Evolutionary conservation across 2,113 vertebrate genomes (phyloP).

Genomic region (Puffinus mauretanicus): DNA sequence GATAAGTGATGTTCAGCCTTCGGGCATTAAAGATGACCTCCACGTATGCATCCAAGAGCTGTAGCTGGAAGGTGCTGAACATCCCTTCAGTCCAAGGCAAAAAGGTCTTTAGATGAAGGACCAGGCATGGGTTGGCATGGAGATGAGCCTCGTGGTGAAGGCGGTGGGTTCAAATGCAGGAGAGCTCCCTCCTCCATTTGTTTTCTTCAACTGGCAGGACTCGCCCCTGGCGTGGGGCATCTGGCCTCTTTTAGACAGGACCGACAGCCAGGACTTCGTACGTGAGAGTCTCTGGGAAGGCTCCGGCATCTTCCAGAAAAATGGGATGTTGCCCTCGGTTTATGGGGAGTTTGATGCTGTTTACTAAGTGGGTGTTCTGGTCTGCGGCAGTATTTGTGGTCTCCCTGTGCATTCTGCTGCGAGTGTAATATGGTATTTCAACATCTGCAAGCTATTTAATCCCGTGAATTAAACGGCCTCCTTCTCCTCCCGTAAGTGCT

Average conservation of each 20-base stretch:
- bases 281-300: not conserved
- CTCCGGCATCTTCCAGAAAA: not conserved
- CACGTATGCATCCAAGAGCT: fast-evolving
- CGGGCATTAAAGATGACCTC: not conserved
- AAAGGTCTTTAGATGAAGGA: not conserved
- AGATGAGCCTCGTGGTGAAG: not conserved
- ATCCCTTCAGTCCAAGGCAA: not conserved
- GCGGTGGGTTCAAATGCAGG: not conserved
- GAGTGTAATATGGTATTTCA: not conserved
- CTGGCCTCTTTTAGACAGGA: not conserved
- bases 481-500: not conserved
- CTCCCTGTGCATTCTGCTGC: constrained; percentile 10
- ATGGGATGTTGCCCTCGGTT: not conserved
- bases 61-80: not conserved
- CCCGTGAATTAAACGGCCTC: not conserved
- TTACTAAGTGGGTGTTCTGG: constrained; percentile 33
- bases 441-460: constrained; percentile 70
- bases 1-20: not conserved
- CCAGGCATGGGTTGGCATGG: fast-evolving
- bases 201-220: not conserved
- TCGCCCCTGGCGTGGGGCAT: not conserved
- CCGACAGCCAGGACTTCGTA: not conserved
- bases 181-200: not conserved
- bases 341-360: not conserved
- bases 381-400: not conserved